Percentiles rank a stretch among this genome's conserved stretches.
Evolutionary conservation across 2,113 vertebrate species (phyloP).

Genomic region (Numida meleagris): DNA sequence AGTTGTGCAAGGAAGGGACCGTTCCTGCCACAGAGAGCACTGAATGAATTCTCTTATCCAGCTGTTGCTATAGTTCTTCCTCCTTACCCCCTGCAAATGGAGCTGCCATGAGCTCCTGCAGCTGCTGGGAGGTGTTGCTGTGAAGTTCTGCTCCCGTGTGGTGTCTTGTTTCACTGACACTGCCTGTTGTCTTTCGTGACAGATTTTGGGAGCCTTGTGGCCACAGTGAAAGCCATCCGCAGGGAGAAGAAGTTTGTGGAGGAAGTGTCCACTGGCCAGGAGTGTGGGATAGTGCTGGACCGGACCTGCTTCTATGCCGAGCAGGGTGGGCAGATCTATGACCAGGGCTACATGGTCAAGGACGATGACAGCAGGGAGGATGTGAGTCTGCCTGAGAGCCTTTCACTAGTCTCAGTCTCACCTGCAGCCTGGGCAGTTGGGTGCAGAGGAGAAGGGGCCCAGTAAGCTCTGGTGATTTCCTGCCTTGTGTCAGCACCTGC

Average conservation of each 20-base stretch:
- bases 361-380: conserved; percentile 88
- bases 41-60: neutral
- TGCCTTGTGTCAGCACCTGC: neutral
- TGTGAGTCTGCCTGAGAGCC: conserved; percentile 73
- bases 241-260: conserved; percentile 90
- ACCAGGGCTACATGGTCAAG: conserved; percentile 93
- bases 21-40: neutral
- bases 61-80: neutral
- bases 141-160: neutral
- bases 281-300: conserved; percentile 94
- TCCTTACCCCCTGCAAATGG: neutral
- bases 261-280: conserved; percentile 89
- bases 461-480: neutral
- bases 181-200: neutral
- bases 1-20: neutral
- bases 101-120: neutral
- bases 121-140: neutral
- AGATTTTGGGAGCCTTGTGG: conserved; percentile 84
- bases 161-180: neutral
- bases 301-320: conserved; percentile 95
- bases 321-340: conserved; percentile 96
- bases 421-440: neutral
- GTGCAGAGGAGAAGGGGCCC: neutral
- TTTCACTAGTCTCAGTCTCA: neutral
- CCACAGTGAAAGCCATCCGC: conserved; percentile 89